Evolutionary conservation across 2,888 invertebrate species (phyloP).

Genomic region (Thera britannica): DNA sequence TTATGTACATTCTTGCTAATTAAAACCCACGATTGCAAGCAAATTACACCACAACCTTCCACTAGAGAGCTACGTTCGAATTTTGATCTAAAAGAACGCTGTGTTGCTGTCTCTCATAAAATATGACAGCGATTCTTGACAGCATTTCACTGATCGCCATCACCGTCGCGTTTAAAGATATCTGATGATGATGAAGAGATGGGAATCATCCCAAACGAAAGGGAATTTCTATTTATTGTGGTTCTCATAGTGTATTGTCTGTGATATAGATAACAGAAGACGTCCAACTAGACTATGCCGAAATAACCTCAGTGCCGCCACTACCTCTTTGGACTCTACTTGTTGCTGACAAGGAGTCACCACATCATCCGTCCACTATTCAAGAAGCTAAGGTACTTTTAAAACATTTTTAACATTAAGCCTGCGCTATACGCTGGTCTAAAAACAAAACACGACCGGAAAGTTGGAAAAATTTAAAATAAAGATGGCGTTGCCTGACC

Average conservation of each 20-base stretch:
- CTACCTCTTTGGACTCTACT: conserved; percentile 98
- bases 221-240: neutral
- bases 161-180: too few species aligned
- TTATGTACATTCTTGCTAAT: neutral
- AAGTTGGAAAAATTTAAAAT: too few species aligned
- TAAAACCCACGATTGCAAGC: neutral
- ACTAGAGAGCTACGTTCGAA: neutral
- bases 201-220: too few species aligned
- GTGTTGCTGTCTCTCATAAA: too few species aligned
- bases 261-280: conserved; percentile 90
- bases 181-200: too few species aligned
- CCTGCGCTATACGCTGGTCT: too few species aligned
- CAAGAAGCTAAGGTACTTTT: conserved; percentile 79
- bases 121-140: too few species aligned
- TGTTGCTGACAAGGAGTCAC: conserved; percentile 96
- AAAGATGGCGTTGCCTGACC: too few species aligned
- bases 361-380: conserved; percentile 82
- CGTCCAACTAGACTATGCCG: conserved; percentile 95
- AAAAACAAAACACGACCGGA: too few species aligned
- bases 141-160: too few species aligned
- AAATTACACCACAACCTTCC: neutral
- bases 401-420: too few species aligned
- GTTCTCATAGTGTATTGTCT: neutral
- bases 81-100: too few species aligned
- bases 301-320: conserved; percentile 98